Evolutionary conservation across 2,797 vertebrate genomes (phyloP).

Genomic region (Halcyon badia): DNA sequence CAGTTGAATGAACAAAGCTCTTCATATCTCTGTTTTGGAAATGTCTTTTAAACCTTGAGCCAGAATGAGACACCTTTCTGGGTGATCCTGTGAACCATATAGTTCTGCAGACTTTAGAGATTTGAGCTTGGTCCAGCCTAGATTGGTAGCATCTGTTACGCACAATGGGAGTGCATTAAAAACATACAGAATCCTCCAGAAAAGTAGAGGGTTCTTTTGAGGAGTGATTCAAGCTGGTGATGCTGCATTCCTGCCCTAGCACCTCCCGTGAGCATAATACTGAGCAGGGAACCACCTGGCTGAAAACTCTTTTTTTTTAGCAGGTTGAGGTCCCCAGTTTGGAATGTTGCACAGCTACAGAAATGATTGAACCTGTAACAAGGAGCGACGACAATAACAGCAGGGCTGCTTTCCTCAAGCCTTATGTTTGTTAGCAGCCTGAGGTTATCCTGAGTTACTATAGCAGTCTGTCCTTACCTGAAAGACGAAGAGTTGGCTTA

Average conservation of each 20-base stretch:
- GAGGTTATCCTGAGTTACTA: not conserved
- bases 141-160: constrained; percentile 27
- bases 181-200: not conserved
- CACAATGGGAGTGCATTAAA: not conserved
- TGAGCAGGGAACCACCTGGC: not conserved
- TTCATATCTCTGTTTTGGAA: not conserved
- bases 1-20: not conserved
- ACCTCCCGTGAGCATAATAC: not conserved
- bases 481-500: not conserved
- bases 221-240: not conserved
- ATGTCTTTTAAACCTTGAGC: not conserved
- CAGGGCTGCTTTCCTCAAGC: not conserved
- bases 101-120: not conserved
- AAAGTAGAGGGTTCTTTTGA: not conserved
- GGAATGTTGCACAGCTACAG: not conserved
- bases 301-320: not conserved
- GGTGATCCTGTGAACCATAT: not conserved
- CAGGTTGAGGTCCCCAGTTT: not conserved
- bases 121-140: not conserved
- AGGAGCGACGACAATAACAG: not conserved
- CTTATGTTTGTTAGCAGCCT: not conserved
- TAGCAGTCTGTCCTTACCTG: not conserved
- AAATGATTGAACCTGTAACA: not conserved
- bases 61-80: not conserved
- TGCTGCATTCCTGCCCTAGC: not conserved